These are phyloP conservation scores for Trachymyrmex septentrionalis DNA, from an alignment of 1,140 invertebrate species.

Conservation along the genomic window DNA sequence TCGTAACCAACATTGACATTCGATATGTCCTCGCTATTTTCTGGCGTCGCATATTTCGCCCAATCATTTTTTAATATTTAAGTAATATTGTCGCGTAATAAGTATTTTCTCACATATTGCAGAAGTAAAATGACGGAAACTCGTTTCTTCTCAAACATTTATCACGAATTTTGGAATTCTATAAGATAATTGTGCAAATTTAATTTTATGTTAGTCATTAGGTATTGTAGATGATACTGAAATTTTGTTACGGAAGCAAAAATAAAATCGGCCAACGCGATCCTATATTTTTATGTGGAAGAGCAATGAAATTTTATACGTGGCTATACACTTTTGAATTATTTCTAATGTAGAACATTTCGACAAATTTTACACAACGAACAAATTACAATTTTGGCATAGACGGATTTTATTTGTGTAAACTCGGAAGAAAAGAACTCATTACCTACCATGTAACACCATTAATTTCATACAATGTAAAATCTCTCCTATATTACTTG, in stretches of 20 bases:
- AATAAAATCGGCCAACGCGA: neutral
- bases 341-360: slow-evolving; percentile 1
- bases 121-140: slow-evolving; percentile 4
- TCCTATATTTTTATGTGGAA: neutral
- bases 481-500: slow-evolving; percentile 28
- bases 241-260: neutral
- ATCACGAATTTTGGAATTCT: neutral
- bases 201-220: neutral
- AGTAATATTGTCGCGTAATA: slow-evolving; percentile 7
- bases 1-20: slow-evolving; percentile 16
- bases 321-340: slow-evolving; percentile 12
- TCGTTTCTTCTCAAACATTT: slow-evolving; percentile 8
- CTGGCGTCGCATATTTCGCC: slow-evolving; percentile 13
- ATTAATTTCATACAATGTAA: slow-evolving; percentile 32
- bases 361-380: slow-evolving; percentile 15
- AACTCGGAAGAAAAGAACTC: slow-evolving; percentile 19
- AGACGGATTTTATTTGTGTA: slow-evolving; percentile 49
- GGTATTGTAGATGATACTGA: neutral
- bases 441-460: neutral
- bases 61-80: slow-evolving; percentile 17
- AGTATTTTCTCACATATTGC: slow-evolving; percentile 36
- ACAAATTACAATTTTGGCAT: neutral
- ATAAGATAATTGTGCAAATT: neutral
- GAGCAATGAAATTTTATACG: neutral
- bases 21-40: slow-evolving; percentile 3